Evolutionary conservation across 2,888 invertebrate genomes (phyloP).

Genomic region (Balanococcus diminutus): DNA sequence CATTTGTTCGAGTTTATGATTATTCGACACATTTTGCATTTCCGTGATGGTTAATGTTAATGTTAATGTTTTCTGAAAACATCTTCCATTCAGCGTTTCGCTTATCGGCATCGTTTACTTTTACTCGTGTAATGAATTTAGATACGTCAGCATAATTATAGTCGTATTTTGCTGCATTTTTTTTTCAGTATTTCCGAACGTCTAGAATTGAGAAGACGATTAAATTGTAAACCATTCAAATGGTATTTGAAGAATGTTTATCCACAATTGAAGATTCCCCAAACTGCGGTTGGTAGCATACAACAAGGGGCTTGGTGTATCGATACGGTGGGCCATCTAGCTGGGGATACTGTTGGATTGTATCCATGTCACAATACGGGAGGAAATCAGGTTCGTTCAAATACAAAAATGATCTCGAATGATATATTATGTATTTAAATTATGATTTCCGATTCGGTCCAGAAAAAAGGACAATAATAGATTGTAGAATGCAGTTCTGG

Average conservation of each 20-base stretch:
- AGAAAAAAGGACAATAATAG: no score
- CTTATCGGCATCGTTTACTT: no score
- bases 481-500: no score
- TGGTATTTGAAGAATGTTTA: conserved; percentile 95
- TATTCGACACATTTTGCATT: no score
- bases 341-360: conserved; percentile 85
- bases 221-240: conserved; percentile 92
- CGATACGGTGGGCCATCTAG: conserved; percentile 91
- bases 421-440: no score
- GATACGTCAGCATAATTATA: no score
- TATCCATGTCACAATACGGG: conserved; percentile 96
- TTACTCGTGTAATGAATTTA: no score
- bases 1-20: no score
- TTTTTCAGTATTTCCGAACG: conserved; percentile 80
- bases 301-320: conserved; percentile 84
- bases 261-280: conserved; percentile 83
- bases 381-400: conserved; percentile 78
- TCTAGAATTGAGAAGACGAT: conserved; percentile 74
- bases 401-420: neutral
- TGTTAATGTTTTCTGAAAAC: neutral
- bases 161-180: no score
- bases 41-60: neutral
- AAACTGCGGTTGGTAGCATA: conserved; percentile 72
- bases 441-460: no score
- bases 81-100: neutral